phyloP scores from a whole-genome alignment of 1,140 invertebrate species.

The Venturia canescens region DNA sequence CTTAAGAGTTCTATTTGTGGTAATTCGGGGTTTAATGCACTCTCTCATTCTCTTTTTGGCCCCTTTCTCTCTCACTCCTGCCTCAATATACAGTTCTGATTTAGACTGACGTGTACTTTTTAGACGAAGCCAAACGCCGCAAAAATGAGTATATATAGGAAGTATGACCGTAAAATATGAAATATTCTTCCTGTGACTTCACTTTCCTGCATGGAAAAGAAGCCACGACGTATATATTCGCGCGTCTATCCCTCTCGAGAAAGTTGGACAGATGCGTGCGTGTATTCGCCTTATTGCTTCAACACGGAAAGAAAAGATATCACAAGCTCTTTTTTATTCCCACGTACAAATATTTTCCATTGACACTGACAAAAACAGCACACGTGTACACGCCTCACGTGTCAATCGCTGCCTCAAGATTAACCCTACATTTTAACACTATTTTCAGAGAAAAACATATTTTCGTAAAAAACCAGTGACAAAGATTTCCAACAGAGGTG shows the following conservation, averaged over 20 bases:
- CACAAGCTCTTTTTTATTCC: conserved; percentile 22
- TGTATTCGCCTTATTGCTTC: background rate
- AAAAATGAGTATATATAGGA: conserved; percentile 35
- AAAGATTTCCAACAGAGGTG: conserved; percentile 11
- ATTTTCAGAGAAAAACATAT: background rate
- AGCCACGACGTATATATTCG: background rate
- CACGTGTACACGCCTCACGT: background rate
- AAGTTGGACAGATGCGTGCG: conserved; percentile 45
- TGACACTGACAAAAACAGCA: background rate
- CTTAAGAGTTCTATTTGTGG: conserved; percentile 77
- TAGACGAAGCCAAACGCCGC: conserved; percentile 58
- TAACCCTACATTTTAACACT: background rate
- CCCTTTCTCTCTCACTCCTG: background rate
- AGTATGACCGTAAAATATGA: conserved; percentile 64
- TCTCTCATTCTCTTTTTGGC: conserved; percentile 57
- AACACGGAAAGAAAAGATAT: conserved; percentile 29
- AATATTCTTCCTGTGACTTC: conserved; percentile 69
- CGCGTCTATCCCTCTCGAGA: background rate
- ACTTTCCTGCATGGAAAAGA: conserved; percentile 10
- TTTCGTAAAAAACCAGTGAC: background rate
- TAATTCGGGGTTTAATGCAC: conserved; percentile 77
- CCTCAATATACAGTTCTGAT: conserved; percentile 57
- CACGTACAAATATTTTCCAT: background rate
- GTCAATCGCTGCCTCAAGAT: background rate
- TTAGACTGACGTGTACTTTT: conserved; percentile 62